Evolutionary conservation across 2,888 invertebrate genomes (phyloP).

Genomic region (Ormyrus thymus): DNA sequence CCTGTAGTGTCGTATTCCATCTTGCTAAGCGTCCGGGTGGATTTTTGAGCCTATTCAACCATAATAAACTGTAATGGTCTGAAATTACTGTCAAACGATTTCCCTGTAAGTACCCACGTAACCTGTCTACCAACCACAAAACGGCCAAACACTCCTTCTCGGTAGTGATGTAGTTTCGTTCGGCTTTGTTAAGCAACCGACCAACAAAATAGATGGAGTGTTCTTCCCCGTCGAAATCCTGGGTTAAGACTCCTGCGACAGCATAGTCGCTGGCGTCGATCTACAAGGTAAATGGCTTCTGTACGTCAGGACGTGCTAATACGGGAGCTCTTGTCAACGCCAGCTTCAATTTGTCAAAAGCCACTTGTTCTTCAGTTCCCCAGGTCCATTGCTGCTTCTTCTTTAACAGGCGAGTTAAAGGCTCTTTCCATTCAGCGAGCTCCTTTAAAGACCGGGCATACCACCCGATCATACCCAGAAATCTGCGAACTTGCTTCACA

Average conservation of each 20-base stretch:
- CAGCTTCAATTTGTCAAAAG: conserved; percentile 41
- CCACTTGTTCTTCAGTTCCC: conserved; percentile 7
- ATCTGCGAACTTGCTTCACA: conserved; percentile 59
- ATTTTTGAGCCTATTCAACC: conserved; percentile 42
- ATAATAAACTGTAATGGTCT: conserved; percentile 53
- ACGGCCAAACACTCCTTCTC: conserved; percentile 55
- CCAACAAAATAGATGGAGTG: conserved; percentile 46
- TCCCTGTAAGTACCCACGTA: conserved; percentile 47
- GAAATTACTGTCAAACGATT: conserved; percentile 57
- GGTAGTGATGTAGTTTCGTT: not conserved
- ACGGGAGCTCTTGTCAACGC: conserved; percentile 52
- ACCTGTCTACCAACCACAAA: conserved; percentile 36
- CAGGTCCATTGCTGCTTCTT: conserved; percentile 51
- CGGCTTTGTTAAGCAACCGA: conserved; percentile 33
- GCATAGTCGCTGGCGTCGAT: not conserved
- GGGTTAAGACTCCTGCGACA: not conserved
- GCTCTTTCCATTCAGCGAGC: not conserved
- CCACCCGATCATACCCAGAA: conserved; percentile 64
- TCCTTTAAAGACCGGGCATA: conserved; percentile 60
- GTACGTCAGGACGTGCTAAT: conserved; percentile 58
- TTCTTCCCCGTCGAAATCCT: conserved; percentile 12
- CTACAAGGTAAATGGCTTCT: conserved; percentile 12
- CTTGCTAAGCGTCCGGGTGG: not conserved
- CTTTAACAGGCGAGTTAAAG: conserved; percentile 43
- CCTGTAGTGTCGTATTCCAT: not conserved